Base-by-base conservation (phyloP, 2,113 vertebrate species). In the Lagopus muta region DNA sequence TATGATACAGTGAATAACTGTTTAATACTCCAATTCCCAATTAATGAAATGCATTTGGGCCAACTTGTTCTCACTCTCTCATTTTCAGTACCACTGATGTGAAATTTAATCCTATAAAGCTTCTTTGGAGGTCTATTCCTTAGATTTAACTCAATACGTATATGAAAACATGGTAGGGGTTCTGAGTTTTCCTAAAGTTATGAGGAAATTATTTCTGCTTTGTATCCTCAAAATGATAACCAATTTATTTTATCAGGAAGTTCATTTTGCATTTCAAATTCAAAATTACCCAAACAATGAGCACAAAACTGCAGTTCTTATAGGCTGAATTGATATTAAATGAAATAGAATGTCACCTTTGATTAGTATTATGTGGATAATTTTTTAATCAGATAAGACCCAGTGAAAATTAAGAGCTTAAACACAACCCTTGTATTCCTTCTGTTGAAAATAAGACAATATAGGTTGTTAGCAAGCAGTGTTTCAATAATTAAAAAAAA, bases 21-120 rank as follows among this genome's bases (percentile, higher is more conserved):
- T 91, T 74, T 91, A 88, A 79, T 66, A 17, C 3, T 71, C 69
- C 19, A 24, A 88, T 91, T 34, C 38, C 8, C 5, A 42, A 82
- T 66, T 94, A 86, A 83, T 71, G 64, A 82, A 62, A 86, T 86
- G n/a, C 42, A 95, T 83, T 89, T 91, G 82, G 93, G 55, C 32
- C 82, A 96, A 14, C 11, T 22, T 91, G 61, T 81, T 90, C 52
- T 74, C 21, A 85, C 16, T 64, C 6, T 83, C 62, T 85, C 36
- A 42, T 91, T 88, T 94, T 82, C 40, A 54, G 22, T 32, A 80
- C 6, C 32, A 62, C 24, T 86, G 55, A 74, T 42, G 28, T 55
- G 42, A 83, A 77, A 83, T 74, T 86, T 74, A 90, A 64, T 55
- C 32, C 17, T 67, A 50, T 15, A 74, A 89, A 93, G 67, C 22